These are phyloP conservation scores for Formica selysi DNA, from an alignment of 1,140 invertebrate genomes.

Conservation along the genomic window DNA sequence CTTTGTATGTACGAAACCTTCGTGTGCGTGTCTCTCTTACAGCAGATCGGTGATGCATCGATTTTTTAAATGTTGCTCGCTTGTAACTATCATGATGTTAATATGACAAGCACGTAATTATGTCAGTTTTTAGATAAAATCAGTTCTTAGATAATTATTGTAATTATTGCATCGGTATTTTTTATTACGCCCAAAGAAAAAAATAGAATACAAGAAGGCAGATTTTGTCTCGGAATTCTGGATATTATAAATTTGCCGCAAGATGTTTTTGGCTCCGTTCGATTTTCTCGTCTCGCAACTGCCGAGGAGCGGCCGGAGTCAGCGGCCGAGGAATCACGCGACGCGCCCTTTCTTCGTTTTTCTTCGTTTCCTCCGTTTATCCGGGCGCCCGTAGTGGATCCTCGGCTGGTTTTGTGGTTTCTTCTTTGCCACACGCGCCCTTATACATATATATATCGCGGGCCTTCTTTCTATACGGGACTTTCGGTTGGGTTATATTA, in stretches of 20 bases:
- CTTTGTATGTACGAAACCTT: neutral
- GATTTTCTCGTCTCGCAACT: constrained; percentile 62
- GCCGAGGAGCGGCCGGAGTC: constrained; percentile 42
- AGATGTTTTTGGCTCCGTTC: constrained; percentile 51
- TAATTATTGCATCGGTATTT: neutral
- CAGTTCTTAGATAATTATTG: neutral
- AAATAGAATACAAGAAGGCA: neutral
- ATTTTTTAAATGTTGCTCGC: neutral
- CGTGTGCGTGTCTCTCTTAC: neutral
- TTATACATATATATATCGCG: constrained; percentile 61
- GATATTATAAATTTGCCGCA: constrained; percentile 47
- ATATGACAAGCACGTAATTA: neutral
- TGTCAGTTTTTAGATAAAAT: neutral
- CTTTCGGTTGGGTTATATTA: constrained; percentile 70
- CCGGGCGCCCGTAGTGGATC: constrained; percentile 56
- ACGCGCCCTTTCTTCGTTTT: constrained; percentile 72
- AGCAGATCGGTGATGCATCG: neutral
- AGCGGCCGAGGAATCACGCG: constrained; percentile 64
- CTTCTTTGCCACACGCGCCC: constrained; percentile 64
- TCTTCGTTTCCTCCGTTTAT: constrained; percentile 69
- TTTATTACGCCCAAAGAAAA: neutral
- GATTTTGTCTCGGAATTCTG: neutral
- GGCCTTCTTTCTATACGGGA: constrained; percentile 65
- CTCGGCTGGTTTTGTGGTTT: constrained; percentile 56
- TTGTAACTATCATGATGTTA: neutral